Conservation (phyloP, 2,797 vertebrate species). For the Threskiornis aethiopicus region DNA sequence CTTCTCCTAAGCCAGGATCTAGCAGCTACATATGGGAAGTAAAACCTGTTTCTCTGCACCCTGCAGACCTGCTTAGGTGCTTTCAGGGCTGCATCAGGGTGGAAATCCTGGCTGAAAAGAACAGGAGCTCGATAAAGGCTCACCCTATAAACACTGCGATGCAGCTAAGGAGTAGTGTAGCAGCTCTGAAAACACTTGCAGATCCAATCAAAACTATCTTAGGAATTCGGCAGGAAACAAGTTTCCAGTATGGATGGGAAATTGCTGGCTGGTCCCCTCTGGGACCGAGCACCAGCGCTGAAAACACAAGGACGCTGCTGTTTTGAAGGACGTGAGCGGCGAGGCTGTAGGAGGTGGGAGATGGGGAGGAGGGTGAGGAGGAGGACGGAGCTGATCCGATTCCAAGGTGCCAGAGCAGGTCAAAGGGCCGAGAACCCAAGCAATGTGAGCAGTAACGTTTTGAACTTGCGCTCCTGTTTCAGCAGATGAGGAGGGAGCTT, state of each 20-base stretch:
- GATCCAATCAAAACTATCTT: neutral
- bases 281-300: neutral
- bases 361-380: neutral
- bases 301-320: neutral
- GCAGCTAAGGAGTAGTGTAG: neutral
- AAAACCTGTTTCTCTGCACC: neutral
- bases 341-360: neutral
- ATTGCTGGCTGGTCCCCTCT: neutral
- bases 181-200: neutral
- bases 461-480: neutral
- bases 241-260: neutral
- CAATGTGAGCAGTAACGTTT: neutral
- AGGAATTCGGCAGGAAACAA: neutral
- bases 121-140: neutral
- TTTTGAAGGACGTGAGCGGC: fast-evolving
- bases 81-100: neutral
- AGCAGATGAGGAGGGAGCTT: neutral
- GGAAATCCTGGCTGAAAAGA: neutral
- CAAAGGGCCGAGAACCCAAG: neutral
- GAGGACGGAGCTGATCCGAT: neutral
- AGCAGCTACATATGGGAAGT: neutral
- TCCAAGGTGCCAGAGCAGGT: neutral
- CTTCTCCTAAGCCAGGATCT: neutral
- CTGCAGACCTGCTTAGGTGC: neutral
- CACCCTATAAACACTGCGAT: neutral